phyloP scores from a whole-genome alignment of 2,113 vertebrate species.

The Brienomyrus longianalis region DNA sequence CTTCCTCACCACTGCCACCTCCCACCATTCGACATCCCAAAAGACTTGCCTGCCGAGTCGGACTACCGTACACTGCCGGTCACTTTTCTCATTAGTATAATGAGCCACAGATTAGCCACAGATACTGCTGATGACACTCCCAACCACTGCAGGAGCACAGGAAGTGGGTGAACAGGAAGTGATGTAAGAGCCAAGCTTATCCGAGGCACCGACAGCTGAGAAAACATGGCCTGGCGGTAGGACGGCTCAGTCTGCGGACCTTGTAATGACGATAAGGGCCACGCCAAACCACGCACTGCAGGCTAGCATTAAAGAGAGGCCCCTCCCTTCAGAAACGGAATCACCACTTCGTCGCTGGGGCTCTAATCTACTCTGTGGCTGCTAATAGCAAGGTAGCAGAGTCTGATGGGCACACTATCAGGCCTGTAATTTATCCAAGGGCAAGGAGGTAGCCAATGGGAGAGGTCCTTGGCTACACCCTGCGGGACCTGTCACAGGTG shows the following conservation, averaged over 20 bases:
- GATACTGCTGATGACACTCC: not conserved
- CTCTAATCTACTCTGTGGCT: conserved; percentile 51
- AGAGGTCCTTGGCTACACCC: conserved; percentile 26
- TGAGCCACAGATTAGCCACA: not conserved
- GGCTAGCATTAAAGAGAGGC: not conserved
- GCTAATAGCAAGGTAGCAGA: conserved; percentile 35
- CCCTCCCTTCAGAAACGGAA: conserved; percentile 22
- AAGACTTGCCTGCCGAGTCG: not conserved
- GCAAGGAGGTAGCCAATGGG: conserved; percentile 15
- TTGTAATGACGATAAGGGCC: not conserved
- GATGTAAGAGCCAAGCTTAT: not conserved
- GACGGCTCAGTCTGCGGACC: not conserved
- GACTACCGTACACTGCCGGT: not conserved
- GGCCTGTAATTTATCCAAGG: conserved; percentile 46
- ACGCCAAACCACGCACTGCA: not conserved
- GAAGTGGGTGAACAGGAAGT: not conserved
- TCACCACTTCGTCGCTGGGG: conserved; percentile 34
- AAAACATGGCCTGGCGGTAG: not conserved
- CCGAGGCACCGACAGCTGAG: not conserved
- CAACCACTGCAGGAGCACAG: not conserved
- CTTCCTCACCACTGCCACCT: not conserved
- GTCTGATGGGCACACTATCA: conserved; percentile 36
- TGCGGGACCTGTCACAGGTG: not conserved
- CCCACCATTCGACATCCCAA: not conserved
- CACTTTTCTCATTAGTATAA: not conserved